Percentiles rank a stretch among this genome's conserved stretches.
Conservation (phyloP, 2,888 invertebrate genomes). For the Rotaria macrura region DNA sequence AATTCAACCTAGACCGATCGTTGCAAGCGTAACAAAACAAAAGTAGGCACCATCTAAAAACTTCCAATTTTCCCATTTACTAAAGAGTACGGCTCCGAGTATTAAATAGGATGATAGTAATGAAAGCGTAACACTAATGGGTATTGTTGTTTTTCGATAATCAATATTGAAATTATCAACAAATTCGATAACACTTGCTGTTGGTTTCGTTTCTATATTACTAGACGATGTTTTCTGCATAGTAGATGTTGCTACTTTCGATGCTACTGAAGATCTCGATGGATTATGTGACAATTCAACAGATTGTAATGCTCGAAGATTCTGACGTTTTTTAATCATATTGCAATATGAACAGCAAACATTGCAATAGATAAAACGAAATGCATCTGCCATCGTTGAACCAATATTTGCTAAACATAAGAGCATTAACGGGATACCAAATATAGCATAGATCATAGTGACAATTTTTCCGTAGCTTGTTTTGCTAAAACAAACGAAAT, state of each 20-base stretch:
- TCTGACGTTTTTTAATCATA: slow-evolving; percentile 26
- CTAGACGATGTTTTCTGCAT: neutral
- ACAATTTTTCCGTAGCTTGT: slow-evolving; percentile 32
- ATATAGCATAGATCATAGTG: slow-evolving; percentile 33
- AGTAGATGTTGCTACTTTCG: neutral
- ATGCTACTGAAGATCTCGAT: neutral
- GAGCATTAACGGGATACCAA: slow-evolving; percentile 34
- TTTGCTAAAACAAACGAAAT: neutral
- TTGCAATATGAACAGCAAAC: slow-evolving; percentile 34
- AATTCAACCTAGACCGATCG: slow-evolving; percentile 28
- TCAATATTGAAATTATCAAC: slow-evolving; percentile 28
- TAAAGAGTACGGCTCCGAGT: slow-evolving; percentile 28
- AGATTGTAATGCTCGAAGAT: slow-evolving; percentile 24
- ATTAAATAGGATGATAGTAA: slow-evolving; percentile 31
- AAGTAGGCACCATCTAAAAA: slow-evolving; percentile 34
- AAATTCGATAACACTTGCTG: slow-evolving; percentile 20
- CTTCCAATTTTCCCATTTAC: slow-evolving; percentile 27
- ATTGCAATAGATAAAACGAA: slow-evolving; percentile 31
- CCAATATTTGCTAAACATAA: slow-evolving; percentile 33
- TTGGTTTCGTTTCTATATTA: neutral
- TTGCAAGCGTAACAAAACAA: slow-evolving; percentile 34
- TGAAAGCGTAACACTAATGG: slow-evolving; percentile 32
- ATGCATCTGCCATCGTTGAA: slow-evolving; percentile 32
- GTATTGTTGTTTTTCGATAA: slow-evolving; percentile 32
- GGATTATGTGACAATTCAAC: slow-evolving; percentile 23